Evolutionary conservation across 2,113 vertebrate genomes (phyloP).

Genomic region (Etheostoma spectabile): DNA sequence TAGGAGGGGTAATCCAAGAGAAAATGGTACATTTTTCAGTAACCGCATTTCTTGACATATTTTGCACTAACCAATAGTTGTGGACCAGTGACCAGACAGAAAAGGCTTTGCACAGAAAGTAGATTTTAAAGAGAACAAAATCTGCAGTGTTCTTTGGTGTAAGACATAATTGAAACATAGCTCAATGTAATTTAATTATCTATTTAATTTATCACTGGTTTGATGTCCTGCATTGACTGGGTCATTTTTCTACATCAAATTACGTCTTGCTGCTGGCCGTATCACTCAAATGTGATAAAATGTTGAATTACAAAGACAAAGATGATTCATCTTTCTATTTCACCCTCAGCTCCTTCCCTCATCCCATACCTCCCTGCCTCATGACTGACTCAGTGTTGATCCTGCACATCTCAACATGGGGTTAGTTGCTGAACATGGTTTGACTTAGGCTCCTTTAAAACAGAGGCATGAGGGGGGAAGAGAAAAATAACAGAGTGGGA

Average conservation of each 20-base stretch:
- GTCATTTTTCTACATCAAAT: neutral
- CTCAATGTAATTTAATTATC: neutral
- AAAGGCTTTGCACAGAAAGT: neutral
- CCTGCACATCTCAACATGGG: conserved; percentile 26
- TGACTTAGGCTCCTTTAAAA: conserved; percentile 43
- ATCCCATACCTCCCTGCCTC: neutral
- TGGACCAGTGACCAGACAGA: neutral
- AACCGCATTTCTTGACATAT: neutral
- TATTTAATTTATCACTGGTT: neutral
- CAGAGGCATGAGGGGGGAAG: neutral
- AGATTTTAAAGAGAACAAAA: neutral
- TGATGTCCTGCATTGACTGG: neutral
- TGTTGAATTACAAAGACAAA: neutral
- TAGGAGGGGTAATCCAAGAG: neutral
- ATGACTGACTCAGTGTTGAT: neutral
- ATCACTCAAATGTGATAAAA: neutral
- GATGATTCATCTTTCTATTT: neutral
- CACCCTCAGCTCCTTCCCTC: neutral
- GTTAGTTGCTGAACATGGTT: conserved; percentile 24
- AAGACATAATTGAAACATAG: neutral
- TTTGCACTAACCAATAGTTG: neutral
- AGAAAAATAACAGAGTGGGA: conserved; percentile 7
- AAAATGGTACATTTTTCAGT: neutral
- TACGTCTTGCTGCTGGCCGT: neutral
- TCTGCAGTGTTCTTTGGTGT: neutral